phyloP scores from a whole-genome alignment of 2,888 invertebrate genomes.

The Ischnura elegans region DNA sequence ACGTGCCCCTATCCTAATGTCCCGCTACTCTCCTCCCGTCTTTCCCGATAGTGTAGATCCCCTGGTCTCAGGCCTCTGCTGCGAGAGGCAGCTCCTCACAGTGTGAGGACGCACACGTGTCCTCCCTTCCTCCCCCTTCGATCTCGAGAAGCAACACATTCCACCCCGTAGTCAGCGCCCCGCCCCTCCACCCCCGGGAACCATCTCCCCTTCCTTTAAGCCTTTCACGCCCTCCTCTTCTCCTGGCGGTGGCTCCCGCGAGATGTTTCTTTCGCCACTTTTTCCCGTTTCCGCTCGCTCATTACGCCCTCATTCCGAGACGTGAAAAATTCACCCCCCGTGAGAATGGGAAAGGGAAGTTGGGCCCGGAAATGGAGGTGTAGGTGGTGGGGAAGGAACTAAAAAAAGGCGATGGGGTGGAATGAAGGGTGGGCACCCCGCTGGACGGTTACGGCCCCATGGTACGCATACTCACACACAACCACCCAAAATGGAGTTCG shows the following conservation, averaged over 20 bases:
- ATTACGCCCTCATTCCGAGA: constrained; percentile 41
- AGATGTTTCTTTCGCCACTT: constrained; percentile 38
- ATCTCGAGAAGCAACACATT: background rate
- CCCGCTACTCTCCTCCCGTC: no score
- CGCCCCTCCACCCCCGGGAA: background rate
- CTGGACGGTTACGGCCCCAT: no score
- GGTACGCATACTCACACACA: no score
- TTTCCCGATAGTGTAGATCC: no score
- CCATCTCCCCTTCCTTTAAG: background rate
- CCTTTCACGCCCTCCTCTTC: background rate
- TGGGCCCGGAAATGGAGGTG: background rate
- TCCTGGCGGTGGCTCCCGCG: background rate
- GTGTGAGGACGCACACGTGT: no score
- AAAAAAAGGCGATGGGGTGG: background rate
- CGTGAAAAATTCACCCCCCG: constrained; percentile 28
- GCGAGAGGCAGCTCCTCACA: no score
- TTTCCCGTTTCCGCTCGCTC: constrained; percentile 43
- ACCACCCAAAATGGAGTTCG: no score
- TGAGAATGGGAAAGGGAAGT: background rate
- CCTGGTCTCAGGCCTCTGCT: no score
- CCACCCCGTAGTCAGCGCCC: background rate
- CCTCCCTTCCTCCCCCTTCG: no score
- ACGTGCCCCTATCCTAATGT: no score
- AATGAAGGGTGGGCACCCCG: background rate
- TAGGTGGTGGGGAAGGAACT: background rate